A percentile compares a stretch with the other conserved stretches of the same genome.
These are phyloP conservation scores for Delia radicum DNA, from an alignment of 1,140 invertebrate genomes.

Conservation along the genomic window DNA sequence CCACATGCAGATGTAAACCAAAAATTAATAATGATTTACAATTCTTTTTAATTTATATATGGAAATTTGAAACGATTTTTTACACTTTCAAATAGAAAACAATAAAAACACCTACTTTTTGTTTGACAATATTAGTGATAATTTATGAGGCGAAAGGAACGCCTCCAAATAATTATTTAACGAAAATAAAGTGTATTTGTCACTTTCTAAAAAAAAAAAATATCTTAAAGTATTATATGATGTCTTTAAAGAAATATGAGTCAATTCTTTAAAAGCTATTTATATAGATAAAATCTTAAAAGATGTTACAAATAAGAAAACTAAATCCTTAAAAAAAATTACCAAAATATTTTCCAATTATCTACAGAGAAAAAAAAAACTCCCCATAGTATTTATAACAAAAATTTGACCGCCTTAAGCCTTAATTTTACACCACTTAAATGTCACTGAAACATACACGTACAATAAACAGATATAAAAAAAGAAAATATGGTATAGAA, in stretches of 20 bases:
- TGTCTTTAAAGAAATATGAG: too few relatives aligned
- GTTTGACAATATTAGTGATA: neutral
- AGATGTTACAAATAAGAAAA: neutral
- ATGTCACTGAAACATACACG: neutral
- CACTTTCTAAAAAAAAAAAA: too few relatives aligned
- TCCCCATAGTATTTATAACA: neutral
- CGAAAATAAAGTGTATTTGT: too few relatives aligned
- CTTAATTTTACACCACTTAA: slow-evolving; percentile 15
- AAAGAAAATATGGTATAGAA: neutral
- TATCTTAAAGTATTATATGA: too few relatives aligned
- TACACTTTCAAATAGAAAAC: neutral
- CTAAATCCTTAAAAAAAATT: slow-evolving; percentile 15
- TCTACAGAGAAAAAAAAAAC: neutral
- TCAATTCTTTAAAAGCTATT: too few relatives aligned
- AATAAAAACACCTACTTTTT: neutral
- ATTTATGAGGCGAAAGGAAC: neutral
- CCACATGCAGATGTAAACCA: neutral
- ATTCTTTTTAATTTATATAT: neutral
- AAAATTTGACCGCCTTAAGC: slow-evolving; percentile 1
- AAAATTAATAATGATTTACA: neutral
- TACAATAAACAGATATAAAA: neutral
- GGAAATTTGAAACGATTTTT: neutral
- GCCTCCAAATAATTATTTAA: neutral
- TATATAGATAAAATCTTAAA: too few relatives aligned
- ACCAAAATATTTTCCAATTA: slow-evolving; percentile 9